Evolutionary conservation across 2,888 invertebrate genomes (phyloP), one percentile per base, ranked within the genome.

Genomic region (Amphimallon solstitiale): DNA sequence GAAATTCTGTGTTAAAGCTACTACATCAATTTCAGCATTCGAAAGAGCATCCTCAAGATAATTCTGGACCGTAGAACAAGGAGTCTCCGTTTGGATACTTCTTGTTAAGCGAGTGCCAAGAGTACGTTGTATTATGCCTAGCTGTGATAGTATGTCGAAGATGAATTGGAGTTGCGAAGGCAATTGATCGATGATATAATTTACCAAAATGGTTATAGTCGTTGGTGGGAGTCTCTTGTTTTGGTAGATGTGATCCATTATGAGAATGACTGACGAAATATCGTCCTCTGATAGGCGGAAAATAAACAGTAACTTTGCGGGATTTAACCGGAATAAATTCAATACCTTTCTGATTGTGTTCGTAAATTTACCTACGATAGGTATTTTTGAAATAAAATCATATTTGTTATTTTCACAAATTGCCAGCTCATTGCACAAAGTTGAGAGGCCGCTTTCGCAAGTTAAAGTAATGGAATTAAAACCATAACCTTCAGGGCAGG

Each of bases 371-470:
- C 29, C 34, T 35, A 52, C 14, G 14, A 67, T 35, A 7, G 67
- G 61, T 19, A 61, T 67, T 12, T 45, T 51, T n/a, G 43, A 17
- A 21, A 62, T 23, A 12, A 64, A 23, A 12, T 67, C 54, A 17
- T 64, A 60, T 21, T 54, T 37, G 38, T 65, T 46, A 9, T 38
- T 43, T 52, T 65, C 63, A 10, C 62, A 34, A 29, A 65, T 45
- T 10, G 48, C 56, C 6, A 68, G 43, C 43, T 68, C 68, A 43
- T 68, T 68, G 19, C 68, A 68, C 10, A 68, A 29, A 9, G 14
- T 35, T 6, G 48, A 29, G 61, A 65, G 65, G 6, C 46, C 49
- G 4, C 12, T 21, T 21, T 56, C 48, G n/a, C 68, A 68, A 12
- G 49, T 48, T 37, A 45, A 45, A n/a, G 10, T 59, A 35, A 43